phyloP scores from a whole-genome alignment of 2,888 invertebrate genomes.

The Hofmannophila pseudospretella region DNA sequence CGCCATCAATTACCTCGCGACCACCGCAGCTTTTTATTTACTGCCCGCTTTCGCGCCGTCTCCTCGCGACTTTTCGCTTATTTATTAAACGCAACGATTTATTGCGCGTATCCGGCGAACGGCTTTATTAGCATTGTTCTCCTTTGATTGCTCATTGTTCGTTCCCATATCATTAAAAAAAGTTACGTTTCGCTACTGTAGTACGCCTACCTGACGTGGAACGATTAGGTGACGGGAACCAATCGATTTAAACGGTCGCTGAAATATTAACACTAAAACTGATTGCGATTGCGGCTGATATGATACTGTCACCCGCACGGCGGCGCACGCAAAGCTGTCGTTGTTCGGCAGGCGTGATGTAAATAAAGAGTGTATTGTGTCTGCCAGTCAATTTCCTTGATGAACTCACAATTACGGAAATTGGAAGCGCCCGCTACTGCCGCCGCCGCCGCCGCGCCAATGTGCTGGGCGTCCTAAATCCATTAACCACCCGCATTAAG shows the following conservation, averaged over 20 bases:
- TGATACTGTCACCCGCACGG: slow-evolving; percentile 29
- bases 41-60: slow-evolving; percentile 39
- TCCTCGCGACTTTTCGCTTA: slow-evolving; percentile 40
- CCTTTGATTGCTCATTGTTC: slow-evolving; percentile 42
- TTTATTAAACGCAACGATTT: slow-evolving; percentile 47
- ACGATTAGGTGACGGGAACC: slow-evolving; percentile 9
- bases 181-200: slow-evolving; percentile 12
- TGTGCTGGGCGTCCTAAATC: slow-evolving; percentile 19
- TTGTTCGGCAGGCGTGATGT: slow-evolving; percentile 37
- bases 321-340: slow-evolving; percentile 35
- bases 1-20: slow-evolving; percentile 67
- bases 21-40: slow-evolving; percentile 64
- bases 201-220: slow-evolving; percentile 6
- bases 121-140: slow-evolving; percentile 44
- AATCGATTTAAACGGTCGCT: slow-evolving; percentile 23
- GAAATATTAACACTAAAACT: slow-evolving; percentile 29
- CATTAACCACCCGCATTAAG: slow-evolving; percentile 16
- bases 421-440: slow-evolving; percentile 46
- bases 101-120: slow-evolving; percentile 37
- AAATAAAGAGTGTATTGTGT: slow-evolving; percentile 54
- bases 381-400: slow-evolving; percentile 71
- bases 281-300: slow-evolving; percentile 20
- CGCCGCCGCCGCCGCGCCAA: slow-evolving; percentile 20
- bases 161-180: slow-evolving; percentile 34
- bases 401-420: slow-evolving; percentile 73